Conservation (phyloP, 1,140 invertebrate genomes). For the Trypoxylus dichotomus region DNA sequence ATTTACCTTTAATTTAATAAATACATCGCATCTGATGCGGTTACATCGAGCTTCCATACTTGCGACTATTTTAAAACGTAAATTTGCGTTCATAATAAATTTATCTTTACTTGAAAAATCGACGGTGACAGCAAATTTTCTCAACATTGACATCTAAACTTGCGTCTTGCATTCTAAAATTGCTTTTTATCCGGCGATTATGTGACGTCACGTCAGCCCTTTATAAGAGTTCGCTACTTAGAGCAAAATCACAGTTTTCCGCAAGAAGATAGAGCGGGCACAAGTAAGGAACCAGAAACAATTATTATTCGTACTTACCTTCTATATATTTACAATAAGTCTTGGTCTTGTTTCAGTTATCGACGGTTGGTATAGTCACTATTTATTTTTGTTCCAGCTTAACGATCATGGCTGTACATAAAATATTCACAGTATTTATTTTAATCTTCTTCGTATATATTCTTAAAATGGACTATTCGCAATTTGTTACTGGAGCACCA, state of each 20-base stretch:
- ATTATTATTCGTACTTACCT: background rate
- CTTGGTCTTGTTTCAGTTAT: background rate
- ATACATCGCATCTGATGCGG: background rate
- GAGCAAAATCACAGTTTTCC: conserved; percentile 6
- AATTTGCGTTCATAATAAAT: background rate
- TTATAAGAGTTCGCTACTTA: background rate
- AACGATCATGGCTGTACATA: background rate
- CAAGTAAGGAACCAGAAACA: conserved; percentile 3
- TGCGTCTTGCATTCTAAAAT: conserved; percentile 21
- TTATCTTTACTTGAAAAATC: background rate
- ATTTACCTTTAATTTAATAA: background rate
- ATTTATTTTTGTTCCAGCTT: background rate
- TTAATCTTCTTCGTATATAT: background rate
- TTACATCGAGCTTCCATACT: background rate
- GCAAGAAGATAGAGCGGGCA: background rate
- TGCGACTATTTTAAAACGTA: background rate
- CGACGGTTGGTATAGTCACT: background rate
- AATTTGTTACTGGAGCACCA: background rate
- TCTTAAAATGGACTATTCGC: background rate
- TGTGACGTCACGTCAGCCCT: background rate
- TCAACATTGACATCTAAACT: conserved; percentile 3
- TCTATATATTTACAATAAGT: background rate
- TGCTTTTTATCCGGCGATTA: background rate
- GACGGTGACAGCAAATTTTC: background rate
- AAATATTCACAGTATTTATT: background rate